Evolutionary conservation across 2,888 invertebrate species (phyloP), one percentile per base, ranked within the genome.

Genomic region (Heteromyza rotundicornis): DNA sequence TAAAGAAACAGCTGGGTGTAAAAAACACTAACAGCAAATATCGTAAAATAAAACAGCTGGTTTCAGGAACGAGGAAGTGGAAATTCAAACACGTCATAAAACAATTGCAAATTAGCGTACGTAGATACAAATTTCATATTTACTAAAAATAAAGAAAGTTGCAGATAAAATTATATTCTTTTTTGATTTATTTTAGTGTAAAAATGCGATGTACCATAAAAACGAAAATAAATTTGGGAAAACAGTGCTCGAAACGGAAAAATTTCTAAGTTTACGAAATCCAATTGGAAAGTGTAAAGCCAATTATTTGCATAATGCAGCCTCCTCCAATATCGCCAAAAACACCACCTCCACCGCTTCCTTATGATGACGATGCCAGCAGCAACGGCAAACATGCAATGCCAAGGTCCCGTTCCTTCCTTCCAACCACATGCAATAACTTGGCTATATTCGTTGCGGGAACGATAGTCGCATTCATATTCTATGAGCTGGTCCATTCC

Each of bases 381-480:
- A 44, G 14, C 23, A 56, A 23, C n/a, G n/a, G n/a, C n/a, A n/a
- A n/a, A n/a, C n/a, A n/a, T n/a, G n/a, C n/a, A n/a, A n/a, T n/a
- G n/a, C n/a, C n/a, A n/a, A n/a, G n/a, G n/a, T n/a, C n/a, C n/a
- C 20, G 35, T 19, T 36, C 24, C 32, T 59, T n/a, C n/a, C n/a
- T n/a, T n/a, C n/a, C n/a, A n/a, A n/a, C 53, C 20, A 49, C 24
- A 40, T 40, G 50, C 19, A 57, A n/a, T 2, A 72, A 73, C 57
- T 56, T 75, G 16, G 40, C 65, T 14, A 68, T 80, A 17, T 76
- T 81, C 40, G 57, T 81, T 1, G 72, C 77, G 16, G 80, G 78
- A 24, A 73, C 74, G 23, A 55, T 80, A 17, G 74, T 73, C 1
- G 78, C 80, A 1, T 68, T 74, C 32, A 57, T 68, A 14, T 70